Evolutionary conservation across 2,113 vertebrate genomes (phyloP), one percentile per base, ranked within the genome.

Genomic region (Anolis sagrei): DNA sequence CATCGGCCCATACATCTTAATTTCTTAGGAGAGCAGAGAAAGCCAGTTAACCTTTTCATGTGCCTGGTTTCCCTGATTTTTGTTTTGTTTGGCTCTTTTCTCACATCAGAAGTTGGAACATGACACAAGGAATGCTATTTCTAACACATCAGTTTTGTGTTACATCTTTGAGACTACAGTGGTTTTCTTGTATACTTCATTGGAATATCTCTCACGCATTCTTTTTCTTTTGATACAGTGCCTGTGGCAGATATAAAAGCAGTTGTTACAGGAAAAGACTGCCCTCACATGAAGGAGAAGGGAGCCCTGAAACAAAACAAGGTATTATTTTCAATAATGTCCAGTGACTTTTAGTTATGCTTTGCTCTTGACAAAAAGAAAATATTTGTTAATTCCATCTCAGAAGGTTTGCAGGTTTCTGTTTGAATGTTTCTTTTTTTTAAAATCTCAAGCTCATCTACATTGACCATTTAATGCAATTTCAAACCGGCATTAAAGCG

Each of bases 271-370:
- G 99, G 98, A 91, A 99, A 99, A 92, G 99, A 99, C 95, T 99
- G 99, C 92, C 99, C 98, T 91, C 98, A 99, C 92, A 99, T 99
- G 98, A 99, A 99, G 95, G 99, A 99, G 94, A 99, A 99, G 94
- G 98, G 98, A 95, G 98, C 98, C 93, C 98, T 98, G 91, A 99
- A 99, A 97, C 99, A 99, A 96, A 99, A 99, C 95, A 99, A 99
- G 98, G 99, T 99, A 96, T 61, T 84, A 13, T 70, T 93, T 92
- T 91, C 73, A 68, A 54, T 49, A 36, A 79, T 27, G 51, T 21
- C 14, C 54, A 51, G 18, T 44, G 34, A 74, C 9, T 34, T 72
- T 61, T 85, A 14, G 68, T 16, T 79, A n/a, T 14, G 25, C 11
- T 18, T 69, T 51, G 2, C 10, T 51, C 32, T 51, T 80, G 39